Conservation (phyloP, 2,113 vertebrate species). For the Cynocephalus volans region DNA sequence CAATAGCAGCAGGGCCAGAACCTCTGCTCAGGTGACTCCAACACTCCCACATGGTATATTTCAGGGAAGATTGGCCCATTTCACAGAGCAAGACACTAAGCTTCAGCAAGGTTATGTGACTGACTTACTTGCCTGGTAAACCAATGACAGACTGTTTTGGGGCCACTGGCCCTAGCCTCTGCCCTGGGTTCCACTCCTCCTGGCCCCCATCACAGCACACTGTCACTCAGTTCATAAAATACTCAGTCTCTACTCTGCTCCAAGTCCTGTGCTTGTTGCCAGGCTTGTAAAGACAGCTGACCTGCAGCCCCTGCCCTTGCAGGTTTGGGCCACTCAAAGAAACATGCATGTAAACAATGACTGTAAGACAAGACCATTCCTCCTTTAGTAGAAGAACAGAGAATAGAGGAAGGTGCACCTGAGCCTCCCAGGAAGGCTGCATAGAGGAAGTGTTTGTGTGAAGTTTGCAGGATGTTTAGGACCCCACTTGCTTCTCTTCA, state of each 20-base stretch:
- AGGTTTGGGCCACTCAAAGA: neutral
- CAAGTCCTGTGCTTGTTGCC: neutral
- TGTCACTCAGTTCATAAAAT: neutral
- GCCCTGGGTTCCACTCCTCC: neutral
- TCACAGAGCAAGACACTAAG: neutral
- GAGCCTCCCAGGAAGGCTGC: neutral
- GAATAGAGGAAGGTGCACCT: neutral
- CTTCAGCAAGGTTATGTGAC: neutral
- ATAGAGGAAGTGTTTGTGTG: neutral
- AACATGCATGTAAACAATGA: too few relatives aligned
- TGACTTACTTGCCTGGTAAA: neutral
- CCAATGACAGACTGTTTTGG: fast-evolving
- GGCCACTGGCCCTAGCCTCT: neutral
- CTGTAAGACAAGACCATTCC: neutral
- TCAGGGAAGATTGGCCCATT: neutral
- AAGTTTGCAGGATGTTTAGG: neutral
- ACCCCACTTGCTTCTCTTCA: neutral
- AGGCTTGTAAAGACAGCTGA: neutral
- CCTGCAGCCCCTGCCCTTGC: neutral
- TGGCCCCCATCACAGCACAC: neutral
- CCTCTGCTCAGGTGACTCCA: neutral
- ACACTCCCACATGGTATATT: fast-evolving
- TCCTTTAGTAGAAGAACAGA: neutral
- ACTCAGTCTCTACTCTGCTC: neutral
- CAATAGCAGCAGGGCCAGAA: neutral